These are phyloP conservation scores for Phalacrocorax carbo DNA, from an alignment of 2,113 vertebrate species.

Conservation along the genomic window DNA sequence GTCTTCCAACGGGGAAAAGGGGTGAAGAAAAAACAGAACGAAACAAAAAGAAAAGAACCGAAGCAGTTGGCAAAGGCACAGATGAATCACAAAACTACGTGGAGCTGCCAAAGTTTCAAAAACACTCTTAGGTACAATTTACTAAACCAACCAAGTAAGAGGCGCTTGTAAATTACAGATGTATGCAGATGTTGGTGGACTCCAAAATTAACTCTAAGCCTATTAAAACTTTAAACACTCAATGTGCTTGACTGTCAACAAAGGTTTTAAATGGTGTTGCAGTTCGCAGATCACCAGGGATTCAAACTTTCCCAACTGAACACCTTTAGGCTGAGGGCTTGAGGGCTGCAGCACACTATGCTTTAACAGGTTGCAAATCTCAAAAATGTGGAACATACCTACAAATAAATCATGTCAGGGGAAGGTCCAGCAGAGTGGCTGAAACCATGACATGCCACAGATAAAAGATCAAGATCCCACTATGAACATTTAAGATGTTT, in stretches of 20 bases:
- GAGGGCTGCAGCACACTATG: background rate
- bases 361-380: background rate
- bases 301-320: background rate
- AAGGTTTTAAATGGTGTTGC: conserved; percentile 13
- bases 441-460: background rate
- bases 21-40: background rate
- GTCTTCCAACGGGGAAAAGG: conserved; percentile 46
- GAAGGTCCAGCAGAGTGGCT: background rate
- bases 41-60: background rate
- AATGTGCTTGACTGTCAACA: conserved; percentile 44
- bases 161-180: conserved; percentile 57
- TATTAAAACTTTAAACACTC: conserved; percentile 70
- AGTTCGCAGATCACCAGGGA: background rate
- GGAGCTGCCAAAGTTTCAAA: conserved; percentile 58
- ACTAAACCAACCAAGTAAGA: conserved; percentile 68
- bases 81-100: conserved; percentile 60
- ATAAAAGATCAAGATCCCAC: background rate
- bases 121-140: conserved; percentile 68
- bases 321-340: background rate
- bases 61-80: conserved; percentile 58
- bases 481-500: background rate
- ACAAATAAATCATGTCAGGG: background rate
- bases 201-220: conserved; percentile 61
- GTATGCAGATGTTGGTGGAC: conserved; percentile 39
- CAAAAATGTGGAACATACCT: background rate